A percentile compares a stretch with the other conserved stretches of the same genome.
phyloP scores from a whole-genome alignment of 2,797 vertebrate genomes.

The Cyprinodon diabolis region DNA sequence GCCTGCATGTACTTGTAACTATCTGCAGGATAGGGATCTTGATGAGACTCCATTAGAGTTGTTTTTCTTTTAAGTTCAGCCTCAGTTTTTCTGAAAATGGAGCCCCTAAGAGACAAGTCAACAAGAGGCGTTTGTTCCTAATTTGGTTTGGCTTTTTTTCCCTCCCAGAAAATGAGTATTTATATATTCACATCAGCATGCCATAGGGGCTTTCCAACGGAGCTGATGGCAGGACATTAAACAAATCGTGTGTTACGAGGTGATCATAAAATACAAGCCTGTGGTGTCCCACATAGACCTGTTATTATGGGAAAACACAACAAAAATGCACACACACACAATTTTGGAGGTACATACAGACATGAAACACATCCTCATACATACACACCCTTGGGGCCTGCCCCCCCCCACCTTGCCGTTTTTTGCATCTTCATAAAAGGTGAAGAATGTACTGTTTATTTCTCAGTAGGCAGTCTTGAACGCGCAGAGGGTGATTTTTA shows the following conservation, averaged over 20 bases:
- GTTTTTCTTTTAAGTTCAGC: slow-evolving; percentile 37
- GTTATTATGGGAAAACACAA: slow-evolving; percentile 77
- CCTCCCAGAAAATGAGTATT: slow-evolving; percentile 68
- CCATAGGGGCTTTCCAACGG: slow-evolving; percentile 81
- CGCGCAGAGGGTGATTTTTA: slow-evolving; percentile 28
- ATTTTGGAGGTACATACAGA: slow-evolving; percentile 52
- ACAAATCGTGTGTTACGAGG: slow-evolving; percentile 76
- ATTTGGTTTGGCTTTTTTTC: slow-evolving; percentile 63
- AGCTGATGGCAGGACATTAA: slow-evolving; percentile 85
- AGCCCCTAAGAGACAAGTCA: slow-evolving; percentile 55
- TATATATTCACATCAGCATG: slow-evolving; percentile 77
- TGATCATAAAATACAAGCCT: slow-evolving; percentile 80
- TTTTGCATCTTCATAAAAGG: slow-evolving; percentile 64
- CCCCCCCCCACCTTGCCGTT: slow-evolving; percentile 32
- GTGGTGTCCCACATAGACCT: slow-evolving; percentile 79
- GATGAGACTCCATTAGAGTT: slow-evolving; percentile 18
- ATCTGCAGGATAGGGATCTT: slow-evolving; percentile 18
- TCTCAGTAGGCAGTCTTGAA: slow-evolving; percentile 56
- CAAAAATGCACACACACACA: slow-evolving; percentile 49
- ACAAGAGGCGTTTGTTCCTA: slow-evolving; percentile 76
- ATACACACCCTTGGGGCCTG: slow-evolving; percentile 22
- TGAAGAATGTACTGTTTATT: slow-evolving; percentile 71
- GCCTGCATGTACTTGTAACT: slow-evolving; percentile 7
- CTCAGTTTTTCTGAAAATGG: slow-evolving; percentile 49
- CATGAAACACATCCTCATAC: slow-evolving; percentile 50